Evolutionary conservation across 2,888 invertebrate species (phyloP).

Genomic region (Drosophila affinis): DNA sequence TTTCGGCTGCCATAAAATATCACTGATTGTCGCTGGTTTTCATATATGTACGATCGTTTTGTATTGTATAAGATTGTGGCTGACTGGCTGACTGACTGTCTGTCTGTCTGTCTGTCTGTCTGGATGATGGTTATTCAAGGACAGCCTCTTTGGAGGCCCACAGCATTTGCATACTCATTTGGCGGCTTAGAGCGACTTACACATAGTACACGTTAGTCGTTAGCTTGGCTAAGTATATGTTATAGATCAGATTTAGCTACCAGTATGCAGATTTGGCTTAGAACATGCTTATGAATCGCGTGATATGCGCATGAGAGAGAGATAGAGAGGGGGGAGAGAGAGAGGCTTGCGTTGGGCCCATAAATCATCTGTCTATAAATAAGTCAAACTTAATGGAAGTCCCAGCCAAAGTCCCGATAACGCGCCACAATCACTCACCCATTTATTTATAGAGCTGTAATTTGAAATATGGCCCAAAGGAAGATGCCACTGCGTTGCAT

Average conservation of each 20-base stretch:
- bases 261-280: conserved; percentile 67
- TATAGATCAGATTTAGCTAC: conserved; percentile 52
- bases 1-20: conserved; percentile 63
- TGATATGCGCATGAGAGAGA: conserved; percentile 16
- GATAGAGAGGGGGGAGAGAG: conserved; percentile 3
- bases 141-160: conserved; percentile 55
- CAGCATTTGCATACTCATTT: conserved; percentile 64
- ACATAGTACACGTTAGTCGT: conserved; percentile 27
- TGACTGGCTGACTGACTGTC: background rate
- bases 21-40: conserved; percentile 61
- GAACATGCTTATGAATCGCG: conserved; percentile 56
- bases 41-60: conserved; percentile 25
- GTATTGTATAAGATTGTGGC: conserved; percentile 52
- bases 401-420: conserved; percentile 58
- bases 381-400: conserved; percentile 71
- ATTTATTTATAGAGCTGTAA: conserved; percentile 65
- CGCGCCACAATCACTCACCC: conserved; percentile 66
- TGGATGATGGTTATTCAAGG: conserved; percentile 63
- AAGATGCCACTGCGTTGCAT: conserved; percentile 53
- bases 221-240: conserved; percentile 42
- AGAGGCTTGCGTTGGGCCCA: conserved; percentile 26
- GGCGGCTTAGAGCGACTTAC: conserved; percentile 64
- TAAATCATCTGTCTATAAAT: conserved; percentile 76
- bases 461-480: conserved; percentile 43
- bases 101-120: background rate